phyloP scores from a whole-genome alignment of 2,113 vertebrate species.

The Haemorhous mexicanus region DNA sequence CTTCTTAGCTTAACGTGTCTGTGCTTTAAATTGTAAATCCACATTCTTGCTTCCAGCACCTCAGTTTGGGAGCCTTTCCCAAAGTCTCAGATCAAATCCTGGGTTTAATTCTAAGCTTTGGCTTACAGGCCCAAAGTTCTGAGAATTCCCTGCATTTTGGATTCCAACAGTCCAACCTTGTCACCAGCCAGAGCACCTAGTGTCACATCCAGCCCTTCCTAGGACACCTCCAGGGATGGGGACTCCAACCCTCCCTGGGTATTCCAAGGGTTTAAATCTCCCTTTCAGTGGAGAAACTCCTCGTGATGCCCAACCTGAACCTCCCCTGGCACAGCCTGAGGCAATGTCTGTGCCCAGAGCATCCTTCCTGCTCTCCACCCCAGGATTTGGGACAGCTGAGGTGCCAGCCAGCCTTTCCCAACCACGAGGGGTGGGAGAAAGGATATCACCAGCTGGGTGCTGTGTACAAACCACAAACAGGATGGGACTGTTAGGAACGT shows the following conservation, averaged over 20 bases:
- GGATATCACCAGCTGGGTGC: no score
- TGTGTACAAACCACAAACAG: no score
- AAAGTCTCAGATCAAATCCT: background rate
- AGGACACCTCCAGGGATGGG: background rate
- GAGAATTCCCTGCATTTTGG: background rate
- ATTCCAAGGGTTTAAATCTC: no score
- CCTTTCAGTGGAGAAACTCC: background rate
- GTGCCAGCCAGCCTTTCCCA: fast-evolving
- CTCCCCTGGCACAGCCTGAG: background rate
- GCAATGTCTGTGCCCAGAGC: fast-evolving
- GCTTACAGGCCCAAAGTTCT: background rate
- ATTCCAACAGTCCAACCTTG: background rate
- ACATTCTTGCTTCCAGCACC: background rate
- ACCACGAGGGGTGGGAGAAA: no score
- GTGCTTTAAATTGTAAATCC: background rate
- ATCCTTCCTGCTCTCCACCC: background rate
- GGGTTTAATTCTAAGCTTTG: background rate
- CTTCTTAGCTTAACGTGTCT: background rate
- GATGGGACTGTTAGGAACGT: no score
- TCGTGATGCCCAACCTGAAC: fast-evolving
- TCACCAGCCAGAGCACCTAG: background rate
- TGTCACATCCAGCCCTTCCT: fast-evolving
- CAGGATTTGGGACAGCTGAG: fast-evolving
- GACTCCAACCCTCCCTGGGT: background rate
- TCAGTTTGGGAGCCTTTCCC: background rate